Evolutionary conservation across 2,888 invertebrate species (phyloP), one percentile per base, ranked within the genome.

Genomic region (Pycnomerus fuliginosus): DNA sequence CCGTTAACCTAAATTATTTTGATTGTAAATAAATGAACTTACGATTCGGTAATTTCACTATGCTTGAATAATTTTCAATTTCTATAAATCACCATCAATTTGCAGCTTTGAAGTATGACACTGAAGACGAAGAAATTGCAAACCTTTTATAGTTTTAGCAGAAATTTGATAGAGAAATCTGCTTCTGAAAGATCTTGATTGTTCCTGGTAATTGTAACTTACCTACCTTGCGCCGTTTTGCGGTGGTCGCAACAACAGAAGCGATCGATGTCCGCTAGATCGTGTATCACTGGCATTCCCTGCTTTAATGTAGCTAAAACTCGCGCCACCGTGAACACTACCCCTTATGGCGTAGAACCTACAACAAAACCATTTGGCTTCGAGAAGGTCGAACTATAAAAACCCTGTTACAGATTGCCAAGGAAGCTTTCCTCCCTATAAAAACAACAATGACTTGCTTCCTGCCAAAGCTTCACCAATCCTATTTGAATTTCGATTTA

Each of bases 401-500:
- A 50, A 47, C 44, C 36, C 37, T 41, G 41, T 40, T 41, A 45
- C 36, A 41, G 45, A 45, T 45, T 45, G 45, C 41, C 41, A 36
- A 46, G 37, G 44, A 44, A 48, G 51, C 48, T 32, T 46, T 44
- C 32, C 34, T 34, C 35, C 23, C 49, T 43, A 52, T 46, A 49
- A 52, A 49, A 49, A 47, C 48, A 40, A 50, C 32, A 44, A 40
- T 47, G 44, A 44, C 44, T 48, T 49, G 42, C 47, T 50, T 45
- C 48, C 40, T 48, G 45, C 42, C 40, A 30, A 45, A 44, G 27
- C 31, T 41, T 33, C 41, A 35, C 36, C 35, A 46, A 41, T 46
- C 36, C 42, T 39, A 49, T 47, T 53, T 48, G 43, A 53, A 48
- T 50, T 50, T 50, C 52, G 45, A 52, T 50, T 37, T 32, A 45